Base-by-base conservation (phyloP, 2,797 vertebrate genomes). In the Luscinia luscinia region DNA sequence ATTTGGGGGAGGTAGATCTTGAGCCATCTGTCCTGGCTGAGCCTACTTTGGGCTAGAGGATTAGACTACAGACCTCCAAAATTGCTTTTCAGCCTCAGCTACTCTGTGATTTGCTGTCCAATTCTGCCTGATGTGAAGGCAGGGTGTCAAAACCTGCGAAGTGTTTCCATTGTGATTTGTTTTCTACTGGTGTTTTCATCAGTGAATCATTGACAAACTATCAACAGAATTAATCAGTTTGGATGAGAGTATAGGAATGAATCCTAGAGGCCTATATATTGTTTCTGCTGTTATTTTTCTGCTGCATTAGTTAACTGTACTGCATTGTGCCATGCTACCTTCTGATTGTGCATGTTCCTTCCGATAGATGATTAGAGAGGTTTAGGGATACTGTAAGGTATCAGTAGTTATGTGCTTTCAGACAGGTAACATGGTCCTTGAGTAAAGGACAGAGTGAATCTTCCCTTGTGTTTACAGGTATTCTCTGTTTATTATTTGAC, bases 401-500 rank as follows among this genome's bases (percentile, higher is more conserved):
- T 34, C 46, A 40, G 27, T 58, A 66, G n/a, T 64, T 18, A 27
- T 75, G 27, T 78, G 18, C 51, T 93, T 82, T 41, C 46, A 90
- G 51, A 69, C 11, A 54, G 16, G 18, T 66, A 69, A 59, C 9
- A 3, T 24, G 36, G 49, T 57, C 40, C 45, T 69, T 41, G 40
- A 84, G 26, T 54, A 72, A 89, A 74, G 57, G 30, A 68, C 40
- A 80, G 27, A 77, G 64, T 38, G 5, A 87, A 36, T 57, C 11
- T 87, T 34, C 20, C 38, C 15, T 2, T 1, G 46, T 91, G 54
- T 81, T 85, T 38, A 32, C 41, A 70, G 28, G 7, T 83, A 45
- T 87, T 80, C 84, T 49, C 51, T 75, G 28, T 78, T 83, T 26
- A 24, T 77, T 87, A 38, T 70, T 90, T 84, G 68, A 77, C 27